A percentile compares a stretch with the other conserved stretches of the same genome.
These are phyloP conservation scores for Bambusicola thoracicus DNA, from an alignment of 2,113 vertebrate genomes.

Conservation along the genomic window DNA sequence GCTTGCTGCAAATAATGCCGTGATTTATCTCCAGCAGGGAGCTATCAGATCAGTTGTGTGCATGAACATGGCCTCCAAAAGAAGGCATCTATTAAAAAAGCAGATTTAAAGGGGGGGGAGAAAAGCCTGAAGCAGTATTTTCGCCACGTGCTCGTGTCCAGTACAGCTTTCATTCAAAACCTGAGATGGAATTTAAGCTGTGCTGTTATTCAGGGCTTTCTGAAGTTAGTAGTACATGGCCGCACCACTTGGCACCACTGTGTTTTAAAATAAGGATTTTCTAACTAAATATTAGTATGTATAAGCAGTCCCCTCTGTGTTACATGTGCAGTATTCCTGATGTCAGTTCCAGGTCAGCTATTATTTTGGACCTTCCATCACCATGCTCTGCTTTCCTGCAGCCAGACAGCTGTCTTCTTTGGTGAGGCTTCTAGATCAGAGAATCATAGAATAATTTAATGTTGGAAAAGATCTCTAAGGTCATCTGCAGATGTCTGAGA, in stretches of 20 bases:
- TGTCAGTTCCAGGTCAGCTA: background rate
- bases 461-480: too few species aligned
- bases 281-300: background rate
- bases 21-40: background rate
- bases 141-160: background rate
- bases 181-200: background rate
- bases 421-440: background rate
- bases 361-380: background rate
- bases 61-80: background rate
- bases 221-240: background rate
- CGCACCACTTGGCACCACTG: background rate
- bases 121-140: background rate
- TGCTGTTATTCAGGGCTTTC: background rate
- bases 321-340: background rate
- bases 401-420: background rate
- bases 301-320: background rate
- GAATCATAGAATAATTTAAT: too few species aligned
- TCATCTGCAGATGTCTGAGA: background rate
- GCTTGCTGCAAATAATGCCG: background rate
- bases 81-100: background rate
- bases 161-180: background rate
- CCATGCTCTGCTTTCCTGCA: background rate
- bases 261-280: background rate
- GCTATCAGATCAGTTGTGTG: background rate
- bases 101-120: background rate